phyloP scores from a whole-genome alignment of 92 coral and sea anemone species.

The Hydrozoanthus gracilis region DNA sequence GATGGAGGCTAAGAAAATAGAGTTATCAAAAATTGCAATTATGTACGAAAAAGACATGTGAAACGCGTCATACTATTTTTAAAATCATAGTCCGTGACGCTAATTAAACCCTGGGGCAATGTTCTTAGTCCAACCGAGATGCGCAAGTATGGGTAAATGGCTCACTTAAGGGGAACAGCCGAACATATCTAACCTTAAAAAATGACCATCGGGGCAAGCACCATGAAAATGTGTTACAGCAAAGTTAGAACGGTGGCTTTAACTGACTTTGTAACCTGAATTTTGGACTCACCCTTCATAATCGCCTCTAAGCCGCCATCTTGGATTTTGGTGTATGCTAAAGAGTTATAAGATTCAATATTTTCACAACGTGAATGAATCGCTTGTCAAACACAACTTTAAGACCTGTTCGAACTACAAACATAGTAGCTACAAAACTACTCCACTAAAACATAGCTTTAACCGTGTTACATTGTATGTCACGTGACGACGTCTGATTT shows the following conservation, averaged over 20 bases:
- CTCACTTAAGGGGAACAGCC: conserved; percentile 46
- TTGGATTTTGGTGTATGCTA: conserved; percentile 30
- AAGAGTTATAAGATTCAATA: background rate
- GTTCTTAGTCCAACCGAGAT: background rate
- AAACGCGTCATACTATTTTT: no score
- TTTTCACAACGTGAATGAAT: conserved; percentile 3
- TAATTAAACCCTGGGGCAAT: no score
- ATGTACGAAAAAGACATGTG: no score
- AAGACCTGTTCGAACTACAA: background rate
- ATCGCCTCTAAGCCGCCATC: conserved; percentile 49
- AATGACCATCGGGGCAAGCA: conserved; percentile 31
- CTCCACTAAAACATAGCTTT: background rate
- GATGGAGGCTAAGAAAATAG: no score
- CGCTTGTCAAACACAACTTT: background rate
- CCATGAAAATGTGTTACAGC: conserved; percentile 56
- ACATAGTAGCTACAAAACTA: background rate
- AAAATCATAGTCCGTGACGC: no score
- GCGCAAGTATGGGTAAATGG: background rate
- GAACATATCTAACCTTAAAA: conserved; percentile 1
- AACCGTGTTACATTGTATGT: background rate
- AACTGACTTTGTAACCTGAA: conserved; percentile 7
- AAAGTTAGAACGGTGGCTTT: conserved; percentile 62
- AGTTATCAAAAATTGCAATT: no score
- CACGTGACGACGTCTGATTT: background rate
- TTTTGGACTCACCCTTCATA: background rate